These are phyloP conservation scores for Cephus pygmeus DNA, from an alignment of 2,888 invertebrate species.

Conservation along the genomic window DNA sequence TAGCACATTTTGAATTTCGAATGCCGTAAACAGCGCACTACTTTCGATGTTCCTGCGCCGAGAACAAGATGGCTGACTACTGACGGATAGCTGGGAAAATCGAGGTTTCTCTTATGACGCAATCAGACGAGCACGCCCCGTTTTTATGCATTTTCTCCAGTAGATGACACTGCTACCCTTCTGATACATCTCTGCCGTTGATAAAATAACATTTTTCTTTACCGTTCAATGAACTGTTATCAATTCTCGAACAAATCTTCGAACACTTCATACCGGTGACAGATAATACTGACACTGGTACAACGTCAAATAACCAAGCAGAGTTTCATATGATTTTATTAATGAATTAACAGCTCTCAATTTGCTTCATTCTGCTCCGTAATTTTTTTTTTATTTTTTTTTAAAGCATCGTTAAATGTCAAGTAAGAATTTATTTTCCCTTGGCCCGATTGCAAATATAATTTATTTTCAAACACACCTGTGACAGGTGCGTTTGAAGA, in stretches of 20 bases:
- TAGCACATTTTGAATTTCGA: constrained; percentile 18
- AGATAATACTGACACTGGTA: neutral
- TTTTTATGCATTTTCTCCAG: constrained; percentile 35
- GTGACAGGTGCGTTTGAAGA: too few species aligned
- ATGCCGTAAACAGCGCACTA: constrained; percentile 32
- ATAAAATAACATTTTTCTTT: neutral
- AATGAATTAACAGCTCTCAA: too few species aligned
- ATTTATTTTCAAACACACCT: too few species aligned
- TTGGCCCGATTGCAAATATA: too few species aligned
- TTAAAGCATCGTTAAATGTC: too few species aligned
- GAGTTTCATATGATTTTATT: too few species aligned
- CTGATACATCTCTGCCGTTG: neutral
- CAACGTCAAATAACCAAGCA: too few species aligned
- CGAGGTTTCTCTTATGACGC: constrained; percentile 56
- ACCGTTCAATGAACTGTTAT: neutral
- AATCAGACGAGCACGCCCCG: constrained; percentile 49
- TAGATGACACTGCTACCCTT: constrained; percentile 30
- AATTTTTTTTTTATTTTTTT: too few species aligned
- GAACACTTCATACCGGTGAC: neutral
- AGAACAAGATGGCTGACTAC: constrained; percentile 45
- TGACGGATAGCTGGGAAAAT: constrained; percentile 39
- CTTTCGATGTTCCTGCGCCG: constrained; percentile 48
- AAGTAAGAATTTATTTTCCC: too few species aligned
- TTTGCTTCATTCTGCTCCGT: too few species aligned
- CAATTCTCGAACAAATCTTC: neutral